Percentiles rank a stretch among this genome's conserved stretches.
These are phyloP conservation scores for Phymastichus coffea DNA, from an alignment of 1,140 invertebrate species.

Conservation along the genomic window DNA sequence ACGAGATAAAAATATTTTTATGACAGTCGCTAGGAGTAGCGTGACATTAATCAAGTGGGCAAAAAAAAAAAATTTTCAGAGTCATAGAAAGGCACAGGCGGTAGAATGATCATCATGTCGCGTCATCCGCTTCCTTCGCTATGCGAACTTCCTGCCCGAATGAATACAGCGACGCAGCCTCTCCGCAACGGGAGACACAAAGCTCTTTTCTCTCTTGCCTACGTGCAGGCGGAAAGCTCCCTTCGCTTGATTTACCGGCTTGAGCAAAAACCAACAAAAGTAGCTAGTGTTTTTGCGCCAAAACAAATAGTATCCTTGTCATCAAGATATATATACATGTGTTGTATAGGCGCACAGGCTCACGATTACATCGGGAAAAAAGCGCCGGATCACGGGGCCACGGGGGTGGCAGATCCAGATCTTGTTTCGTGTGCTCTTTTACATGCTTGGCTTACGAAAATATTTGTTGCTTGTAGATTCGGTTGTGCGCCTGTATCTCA, in stretches of 20 bases:
- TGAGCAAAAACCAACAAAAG: no score
- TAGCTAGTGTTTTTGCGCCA: conserved; percentile 15
- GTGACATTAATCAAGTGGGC: neutral
- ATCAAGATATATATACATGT: conserved; percentile 22
- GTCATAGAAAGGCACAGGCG: neutral
- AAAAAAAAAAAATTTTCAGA: neutral
- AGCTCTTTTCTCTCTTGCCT: neutral
- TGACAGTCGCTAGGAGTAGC: no score
- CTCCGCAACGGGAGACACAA: neutral
- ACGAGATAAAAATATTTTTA: no score
- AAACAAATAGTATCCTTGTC: conserved; percentile 26
- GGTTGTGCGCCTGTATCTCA: no score
- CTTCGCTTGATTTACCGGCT: conserved; percentile 24
- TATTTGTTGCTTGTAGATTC: no score
- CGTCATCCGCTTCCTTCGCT: conserved; percentile 50
- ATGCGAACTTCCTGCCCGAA: conserved; percentile 49
- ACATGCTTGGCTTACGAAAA: no score
- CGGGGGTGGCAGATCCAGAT: neutral
- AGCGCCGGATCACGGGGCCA: no score
- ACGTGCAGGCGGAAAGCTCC: conserved; percentile 44
- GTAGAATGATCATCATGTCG: conserved; percentile 46
- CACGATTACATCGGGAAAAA: neutral
- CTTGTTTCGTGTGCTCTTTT: neutral
- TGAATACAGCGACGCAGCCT: conserved; percentile 53
- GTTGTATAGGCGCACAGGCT: neutral